These are phyloP conservation scores for Anguilla anguilla DNA, from an alignment of 2,797 vertebrate genomes.

Conservation along the genomic window DNA sequence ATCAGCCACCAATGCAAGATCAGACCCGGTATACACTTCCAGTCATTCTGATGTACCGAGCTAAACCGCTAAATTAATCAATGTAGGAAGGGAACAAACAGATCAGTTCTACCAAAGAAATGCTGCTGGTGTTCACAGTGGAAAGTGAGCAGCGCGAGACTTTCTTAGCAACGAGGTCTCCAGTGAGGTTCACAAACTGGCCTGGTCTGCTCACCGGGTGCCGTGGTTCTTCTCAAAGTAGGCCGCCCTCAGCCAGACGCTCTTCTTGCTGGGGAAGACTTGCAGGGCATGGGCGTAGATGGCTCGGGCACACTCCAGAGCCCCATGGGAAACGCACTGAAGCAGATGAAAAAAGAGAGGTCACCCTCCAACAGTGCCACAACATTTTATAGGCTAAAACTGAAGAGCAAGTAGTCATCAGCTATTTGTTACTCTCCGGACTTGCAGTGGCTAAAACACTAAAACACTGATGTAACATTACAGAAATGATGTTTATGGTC, in stretches of 20 bases:
- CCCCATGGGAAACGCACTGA: constrained; percentile 94
- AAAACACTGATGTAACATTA: neutral
- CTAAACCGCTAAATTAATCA: constrained; percentile 1
- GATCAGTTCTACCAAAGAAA: neutral
- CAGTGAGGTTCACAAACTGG: neutral
- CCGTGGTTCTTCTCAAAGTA: constrained; percentile 98
- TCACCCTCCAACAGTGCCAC: neutral
- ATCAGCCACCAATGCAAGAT: neutral
- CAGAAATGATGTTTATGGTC: neutral
- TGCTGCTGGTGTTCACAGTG: neutral
- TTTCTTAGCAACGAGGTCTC: neutral
- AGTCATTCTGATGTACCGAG: neutral
- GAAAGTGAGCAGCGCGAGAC: neutral
- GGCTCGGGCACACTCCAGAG: constrained; percentile 93
- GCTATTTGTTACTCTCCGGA: neutral
- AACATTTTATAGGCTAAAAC: neutral
- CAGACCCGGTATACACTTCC: neutral
- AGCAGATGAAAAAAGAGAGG: constrained; percentile 26
- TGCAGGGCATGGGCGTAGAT: constrained; percentile 96
- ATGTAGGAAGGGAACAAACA: neutral
- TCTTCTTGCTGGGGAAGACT: constrained; percentile 98
- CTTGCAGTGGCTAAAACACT: neutral
- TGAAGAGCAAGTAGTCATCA: neutral
- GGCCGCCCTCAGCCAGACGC: constrained; percentile 94
- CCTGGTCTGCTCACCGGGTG: constrained; percentile 77